Percentiles rank a stretch among this genome's conserved stretches.
These are phyloP conservation scores for Mongoloraphidia duomilia DNA, from an alignment of 2,888 invertebrate genomes.

Conservation along the genomic window DNA sequence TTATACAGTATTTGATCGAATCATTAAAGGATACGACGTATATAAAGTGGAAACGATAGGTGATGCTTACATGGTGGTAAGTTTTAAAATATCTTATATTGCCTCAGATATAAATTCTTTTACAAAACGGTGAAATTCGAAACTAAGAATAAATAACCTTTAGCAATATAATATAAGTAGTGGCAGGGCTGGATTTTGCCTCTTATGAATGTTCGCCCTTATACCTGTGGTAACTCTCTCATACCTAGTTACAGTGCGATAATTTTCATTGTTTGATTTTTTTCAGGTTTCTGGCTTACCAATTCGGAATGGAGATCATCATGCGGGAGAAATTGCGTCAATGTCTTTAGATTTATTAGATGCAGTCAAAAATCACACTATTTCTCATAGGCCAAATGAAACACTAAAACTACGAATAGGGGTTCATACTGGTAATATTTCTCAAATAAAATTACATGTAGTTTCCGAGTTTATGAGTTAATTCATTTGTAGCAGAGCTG, in stretches of 20 bases:
- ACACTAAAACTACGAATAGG: slow-evolving; percentile 83
- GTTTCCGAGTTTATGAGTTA: not conserved
- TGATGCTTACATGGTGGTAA: slow-evolving; percentile 62
- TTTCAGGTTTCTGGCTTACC: slow-evolving; percentile 75
- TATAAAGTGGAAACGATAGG: slow-evolving; percentile 97
- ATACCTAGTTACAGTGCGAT: not conserved
- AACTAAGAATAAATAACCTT: too few relatives aligned
- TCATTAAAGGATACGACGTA: slow-evolving; percentile 93
- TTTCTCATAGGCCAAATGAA: slow-evolving; percentile 80
- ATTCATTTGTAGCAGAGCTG: not conserved
- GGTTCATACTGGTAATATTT: slow-evolving; percentile 61
- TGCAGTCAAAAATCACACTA: slow-evolving; percentile 74
- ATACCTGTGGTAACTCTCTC: not conserved
- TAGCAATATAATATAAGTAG: too few relatives aligned
- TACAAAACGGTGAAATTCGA: not conserved
- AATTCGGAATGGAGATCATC: slow-evolving; percentile 66
- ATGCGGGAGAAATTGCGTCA: slow-evolving; percentile 86
- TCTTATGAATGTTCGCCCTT: not conserved
- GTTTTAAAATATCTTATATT: slow-evolving; percentile 22
- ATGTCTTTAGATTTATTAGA: slow-evolving; percentile 80
- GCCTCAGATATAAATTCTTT: not conserved
- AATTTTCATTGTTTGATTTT: slow-evolving; percentile 5
- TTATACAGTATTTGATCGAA: slow-evolving; percentile 92
- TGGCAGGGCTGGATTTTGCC: not conserved
- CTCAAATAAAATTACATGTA: not conserved